A percentile compares a stretch with the other conserved stretches of the same genome.
Evolutionary conservation across 2,888 invertebrate species (phyloP).

Genomic region (Endotricha flammealis): DNA sequence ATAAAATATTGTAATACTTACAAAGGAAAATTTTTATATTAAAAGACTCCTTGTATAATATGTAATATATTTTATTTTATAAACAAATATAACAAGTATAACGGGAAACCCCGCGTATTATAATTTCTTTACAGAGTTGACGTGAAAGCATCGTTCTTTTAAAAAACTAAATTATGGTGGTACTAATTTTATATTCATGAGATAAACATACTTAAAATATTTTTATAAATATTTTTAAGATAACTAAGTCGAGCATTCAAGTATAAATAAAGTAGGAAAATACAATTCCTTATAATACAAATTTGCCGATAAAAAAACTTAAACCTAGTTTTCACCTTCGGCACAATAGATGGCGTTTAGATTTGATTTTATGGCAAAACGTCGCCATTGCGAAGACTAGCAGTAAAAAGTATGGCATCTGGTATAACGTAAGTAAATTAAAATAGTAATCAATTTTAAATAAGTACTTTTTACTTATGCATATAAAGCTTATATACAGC

Average conservation of each 20-base stretch:
- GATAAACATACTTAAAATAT: neutral
- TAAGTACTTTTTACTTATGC: conserved; percentile 16
- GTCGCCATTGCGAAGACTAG: conserved; percentile 48
- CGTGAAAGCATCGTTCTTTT: conserved; percentile 19
- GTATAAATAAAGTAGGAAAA: neutral
- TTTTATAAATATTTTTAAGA: conserved; percentile 1
- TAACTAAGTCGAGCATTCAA: neutral
- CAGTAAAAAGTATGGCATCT: conserved; percentile 55
- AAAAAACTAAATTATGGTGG: conserved; percentile 18
- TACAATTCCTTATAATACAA: neutral
- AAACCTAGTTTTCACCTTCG: conserved; percentile 1
- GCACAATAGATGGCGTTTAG: conserved; percentile 3
- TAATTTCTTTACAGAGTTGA: conserved; percentile 34
- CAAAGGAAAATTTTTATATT: neutral
- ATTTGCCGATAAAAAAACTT: neutral
- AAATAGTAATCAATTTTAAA: conserved; percentile 21
- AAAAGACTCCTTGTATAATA: conserved; percentile 19
- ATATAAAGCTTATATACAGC: conserved; percentile 7
- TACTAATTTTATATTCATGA: conserved; percentile 15
- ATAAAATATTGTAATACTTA: too few relatives aligned
- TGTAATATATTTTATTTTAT: conserved; percentile 54
- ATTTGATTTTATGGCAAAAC: conserved; percentile 21
- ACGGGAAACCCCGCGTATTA: conserved; percentile 25
- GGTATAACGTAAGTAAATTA: conserved; percentile 26
- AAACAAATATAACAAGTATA: conserved; percentile 54